Base-by-base conservation (phyloP, 2,888 invertebrate genomes). In the Sturmia bella region DNA sequence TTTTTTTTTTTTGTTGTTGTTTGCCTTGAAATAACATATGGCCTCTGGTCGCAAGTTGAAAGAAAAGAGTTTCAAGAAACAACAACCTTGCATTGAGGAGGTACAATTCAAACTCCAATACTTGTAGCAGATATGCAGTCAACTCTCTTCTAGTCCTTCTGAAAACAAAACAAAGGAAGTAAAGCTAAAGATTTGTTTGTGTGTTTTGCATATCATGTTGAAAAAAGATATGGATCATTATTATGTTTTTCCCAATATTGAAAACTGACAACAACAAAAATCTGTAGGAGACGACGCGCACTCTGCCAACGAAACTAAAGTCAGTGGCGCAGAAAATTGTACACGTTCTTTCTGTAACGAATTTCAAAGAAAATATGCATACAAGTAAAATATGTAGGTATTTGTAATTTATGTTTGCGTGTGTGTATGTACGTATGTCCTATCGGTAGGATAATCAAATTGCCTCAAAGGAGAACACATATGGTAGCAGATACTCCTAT, bases 181-280 rank as follows among this genome's bases (percentile, higher is more conserved):
- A 17, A 61, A 43, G 15, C 0, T 12, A 11, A 56, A 43, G 27
- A 54, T 50, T 27, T 39, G 13, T 41, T 24, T 39, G 37, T 61
- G 24, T 66, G 50, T 61, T 77, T 82, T 78, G 82, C 82, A 82
- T 82, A 82, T 82, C 74, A 82, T 81, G 69, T 78, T 57, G 19
- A 59, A 68, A 59, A 6, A 27, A 82, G 69, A 78, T 82, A 74
- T 54, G 64, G 48, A 66, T 61, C 27, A 74, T 50, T 63, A 64
- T 63, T 32, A 56, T 52, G 21, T 52, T 59, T 52, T 56, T 27
- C 32, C 39, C 24, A 39, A 50, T 48, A n/a, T 15, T 32, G 12
- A 48, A 68, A 27, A 61, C 43, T 7, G 32, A 59, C 21, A 50
- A 19, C 13, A 66, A 24, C 15, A 43, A 39, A 56, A 32, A 64